These are phyloP conservation scores for Drusus annulatus DNA, from an alignment of 1,140 invertebrate genomes.

Conservation along the genomic window DNA sequence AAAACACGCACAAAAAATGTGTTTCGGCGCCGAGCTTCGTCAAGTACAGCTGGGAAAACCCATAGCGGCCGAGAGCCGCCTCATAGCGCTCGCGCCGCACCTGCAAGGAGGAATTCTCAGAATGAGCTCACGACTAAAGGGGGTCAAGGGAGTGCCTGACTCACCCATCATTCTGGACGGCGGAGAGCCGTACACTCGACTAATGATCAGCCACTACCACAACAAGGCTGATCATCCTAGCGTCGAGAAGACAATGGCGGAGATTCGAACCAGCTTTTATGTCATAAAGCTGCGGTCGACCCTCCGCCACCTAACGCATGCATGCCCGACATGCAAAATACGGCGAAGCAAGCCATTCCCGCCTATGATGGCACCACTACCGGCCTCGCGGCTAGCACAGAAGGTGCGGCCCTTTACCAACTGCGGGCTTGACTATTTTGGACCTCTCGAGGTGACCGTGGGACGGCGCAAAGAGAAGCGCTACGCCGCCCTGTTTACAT, in stretches of 20 bases:
- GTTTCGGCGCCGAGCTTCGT: too few relatives aligned
- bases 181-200: not conserved
- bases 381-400: not conserved
- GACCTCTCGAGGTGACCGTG: not conserved
- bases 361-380: not conserved
- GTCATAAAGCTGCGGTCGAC: not conserved
- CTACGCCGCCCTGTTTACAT: too few relatives aligned
- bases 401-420: not conserved
- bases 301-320: not conserved
- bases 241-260: not conserved
- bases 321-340: not conserved
- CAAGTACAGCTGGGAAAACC: too few relatives aligned
- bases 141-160: too few relatives aligned
- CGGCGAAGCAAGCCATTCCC: not conserved
- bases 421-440: conserved; percentile 11
- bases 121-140: too few relatives aligned
- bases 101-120: too few relatives aligned
- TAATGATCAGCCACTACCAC: conserved; percentile 5
- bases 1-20: too few relatives aligned
- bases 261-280: not conserved
- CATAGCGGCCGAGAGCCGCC: too few relatives aligned
- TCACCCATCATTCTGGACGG: conserved; percentile 5
- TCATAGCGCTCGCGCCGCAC: too few relatives aligned
- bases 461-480: too few relatives aligned
- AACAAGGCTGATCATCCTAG: not conserved